Evolutionary conservation across 1,140 invertebrate species (phyloP).

Genomic region (Phymorhynchus buccinoides): DNA sequence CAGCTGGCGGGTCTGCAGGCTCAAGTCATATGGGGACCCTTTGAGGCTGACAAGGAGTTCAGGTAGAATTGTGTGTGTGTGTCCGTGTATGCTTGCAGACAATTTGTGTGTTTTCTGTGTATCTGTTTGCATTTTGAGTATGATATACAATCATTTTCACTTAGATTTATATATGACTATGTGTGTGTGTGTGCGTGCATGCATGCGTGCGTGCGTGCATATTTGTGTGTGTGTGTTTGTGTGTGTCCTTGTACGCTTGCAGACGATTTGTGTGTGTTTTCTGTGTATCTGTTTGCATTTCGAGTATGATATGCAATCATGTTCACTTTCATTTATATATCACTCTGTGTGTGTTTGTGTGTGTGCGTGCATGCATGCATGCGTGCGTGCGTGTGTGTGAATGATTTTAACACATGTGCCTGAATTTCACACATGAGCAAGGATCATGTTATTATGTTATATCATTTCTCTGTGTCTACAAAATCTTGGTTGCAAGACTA

Average conservation of each 20-base stretch:
- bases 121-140: neutral
- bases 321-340: too few relatives aligned
- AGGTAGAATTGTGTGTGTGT: conserved; percentile 50
- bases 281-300: neutral
- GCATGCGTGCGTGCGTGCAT: too few relatives aligned
- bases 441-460: too few relatives aligned
- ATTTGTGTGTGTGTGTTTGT: too few relatives aligned
- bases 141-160: too few relatives aligned
- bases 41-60: conserved; percentile 77
- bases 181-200: too few relatives aligned
- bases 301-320: too few relatives aligned
- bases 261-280: neutral
- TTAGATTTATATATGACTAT: neutral
- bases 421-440: too few relatives aligned
- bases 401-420: too few relatives aligned
- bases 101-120: neutral
- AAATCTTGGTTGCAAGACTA: too few relatives aligned
- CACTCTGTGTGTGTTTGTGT: neutral
- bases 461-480: too few relatives aligned
- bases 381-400: neutral
- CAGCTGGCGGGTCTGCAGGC: conserved; percentile 94
- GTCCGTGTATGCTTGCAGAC: neutral
- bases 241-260: too few relatives aligned
- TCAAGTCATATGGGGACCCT: conserved; percentile 92
- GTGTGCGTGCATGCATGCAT: neutral